Evolutionary conservation across 2,888 invertebrate genomes (phyloP), one percentile per base, ranked within the genome.

Genomic region (Quadroppia sp.): DNA sequence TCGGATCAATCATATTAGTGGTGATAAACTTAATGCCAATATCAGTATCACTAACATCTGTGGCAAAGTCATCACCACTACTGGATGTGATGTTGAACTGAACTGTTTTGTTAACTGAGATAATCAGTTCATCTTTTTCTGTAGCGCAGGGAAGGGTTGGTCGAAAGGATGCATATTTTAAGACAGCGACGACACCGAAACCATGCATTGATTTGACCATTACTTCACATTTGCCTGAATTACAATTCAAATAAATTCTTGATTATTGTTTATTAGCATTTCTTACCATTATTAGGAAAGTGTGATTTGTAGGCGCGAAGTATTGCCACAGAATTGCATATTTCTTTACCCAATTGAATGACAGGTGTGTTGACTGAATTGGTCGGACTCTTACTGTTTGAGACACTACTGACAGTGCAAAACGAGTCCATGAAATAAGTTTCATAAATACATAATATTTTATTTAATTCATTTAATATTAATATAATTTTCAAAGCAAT

Each of bases 241-340:
- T 13, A 20, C 4, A 42, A 4, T 28, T 36, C 4, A 64, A 64
- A 20, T 17, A 36, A 17, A 4, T 64, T 15, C 20, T 30, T 30
- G 11, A 30, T 42, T 32, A 67, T 40, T 20, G 7, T 42, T 40
- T 9, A 23, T 9, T 11, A 4, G 30, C n/a, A 40, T 40, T 32
- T 67, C 20, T 20, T 67, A 67, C 67, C 67, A 67, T 67, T 67
- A 40, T 67, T 67, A 9, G 40, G 67, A 67, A 20, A 67, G n/a
- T 67, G 40, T 6, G 30, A 23, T 36, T 40, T 36, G 20, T 20
- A 67, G 6, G 67, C 36, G 11, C 67, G 67, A 11, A 67, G 40
- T 32, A 42, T 67, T 40, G 40, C 40, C 36, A 40, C 67, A 11
- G 67, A 67, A 67, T 36, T 67, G 23, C 67, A 67, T 17, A 42